Conservation (phyloP, 2,113 vertebrate genomes). For the Varanus salvator region DNA sequence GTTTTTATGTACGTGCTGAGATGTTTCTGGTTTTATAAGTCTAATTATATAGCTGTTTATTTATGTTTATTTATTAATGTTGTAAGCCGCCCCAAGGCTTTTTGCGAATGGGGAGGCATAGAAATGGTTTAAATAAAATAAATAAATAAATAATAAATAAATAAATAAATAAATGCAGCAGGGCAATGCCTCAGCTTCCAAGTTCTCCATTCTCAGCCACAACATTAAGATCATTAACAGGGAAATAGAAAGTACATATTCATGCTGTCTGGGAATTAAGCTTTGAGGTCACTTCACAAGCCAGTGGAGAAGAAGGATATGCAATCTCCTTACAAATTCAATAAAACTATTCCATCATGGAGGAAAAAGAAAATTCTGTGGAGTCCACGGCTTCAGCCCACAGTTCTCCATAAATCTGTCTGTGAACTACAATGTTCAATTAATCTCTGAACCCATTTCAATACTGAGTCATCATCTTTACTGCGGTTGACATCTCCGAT, state of each 20-base stretch:
- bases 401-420: conserved; percentile 14
- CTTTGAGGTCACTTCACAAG: conserved; percentile 1
- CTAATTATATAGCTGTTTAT: no score
- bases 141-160: no score
- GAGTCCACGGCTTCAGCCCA: conserved; percentile 7
- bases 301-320: not conserved
- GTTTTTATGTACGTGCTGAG: no score
- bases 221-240: not conserved
- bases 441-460: conserved; percentile 34
- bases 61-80: no score
- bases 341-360: not conserved
- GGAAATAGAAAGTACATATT: conserved; percentile 18
- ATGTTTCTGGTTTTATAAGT: no score
- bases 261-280: conserved; percentile 21
- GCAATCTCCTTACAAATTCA: not conserved
- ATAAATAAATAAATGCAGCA: no score
- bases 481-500: conserved; percentile 21
- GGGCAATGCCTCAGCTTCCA: not conserved
- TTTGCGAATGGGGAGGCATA: no score
- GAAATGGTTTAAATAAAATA: no score
- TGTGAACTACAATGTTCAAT: conserved; percentile 36
- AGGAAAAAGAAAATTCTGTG: not conserved
- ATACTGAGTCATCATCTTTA: conserved; percentile 27
- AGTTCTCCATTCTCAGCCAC: not conserved
- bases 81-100: no score